phyloP scores from a whole-genome alignment of 37 sponge, comb jelly and placozoan species.

The Halichondria panicea region DNA sequence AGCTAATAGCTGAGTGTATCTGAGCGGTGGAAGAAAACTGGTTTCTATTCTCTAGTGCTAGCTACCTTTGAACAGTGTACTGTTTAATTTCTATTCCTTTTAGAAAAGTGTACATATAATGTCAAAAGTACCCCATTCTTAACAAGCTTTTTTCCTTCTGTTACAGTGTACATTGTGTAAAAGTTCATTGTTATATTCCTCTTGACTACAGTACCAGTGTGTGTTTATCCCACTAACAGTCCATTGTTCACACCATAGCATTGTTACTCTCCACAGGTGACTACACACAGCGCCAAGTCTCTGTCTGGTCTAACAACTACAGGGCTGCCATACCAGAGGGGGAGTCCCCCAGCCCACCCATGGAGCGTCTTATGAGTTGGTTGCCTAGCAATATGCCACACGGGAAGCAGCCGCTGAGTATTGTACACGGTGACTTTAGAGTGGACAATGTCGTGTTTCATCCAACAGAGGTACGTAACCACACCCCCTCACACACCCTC shows the following conservation, averaged over 20 bases:
- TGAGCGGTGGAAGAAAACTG: background rate
- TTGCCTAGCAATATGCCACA: constrained; percentile 62
- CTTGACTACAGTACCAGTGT: too few species aligned
- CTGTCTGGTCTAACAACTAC: constrained; percentile 66
- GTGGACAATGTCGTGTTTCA: constrained; percentile 80
- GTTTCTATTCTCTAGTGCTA: background rate
- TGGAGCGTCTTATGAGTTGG: constrained; percentile 59
- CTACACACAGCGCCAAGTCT: too few species aligned
- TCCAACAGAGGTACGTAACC: constrained; percentile 64
- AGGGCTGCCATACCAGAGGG: constrained; percentile 16
- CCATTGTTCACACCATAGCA: too few species aligned
- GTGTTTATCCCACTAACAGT: too few species aligned
- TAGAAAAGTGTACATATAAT: too few species aligned
- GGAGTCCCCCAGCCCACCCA: constrained; percentile 16
- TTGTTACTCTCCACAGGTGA: too few species aligned
- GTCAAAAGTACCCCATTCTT: too few species aligned
- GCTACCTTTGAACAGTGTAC: too few species aligned
- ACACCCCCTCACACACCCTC: background rate
- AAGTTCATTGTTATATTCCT: too few species aligned
- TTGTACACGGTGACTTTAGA: constrained; percentile 88
- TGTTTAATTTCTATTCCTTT: too few species aligned
- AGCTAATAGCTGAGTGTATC: background rate
- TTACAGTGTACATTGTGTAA: too few species aligned
- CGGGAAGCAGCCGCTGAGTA: constrained; percentile 16
- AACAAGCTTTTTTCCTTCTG: too few species aligned